Conservation (phyloP, 2,113 vertebrate species). For the Opisthocomus hoazin region DNA sequence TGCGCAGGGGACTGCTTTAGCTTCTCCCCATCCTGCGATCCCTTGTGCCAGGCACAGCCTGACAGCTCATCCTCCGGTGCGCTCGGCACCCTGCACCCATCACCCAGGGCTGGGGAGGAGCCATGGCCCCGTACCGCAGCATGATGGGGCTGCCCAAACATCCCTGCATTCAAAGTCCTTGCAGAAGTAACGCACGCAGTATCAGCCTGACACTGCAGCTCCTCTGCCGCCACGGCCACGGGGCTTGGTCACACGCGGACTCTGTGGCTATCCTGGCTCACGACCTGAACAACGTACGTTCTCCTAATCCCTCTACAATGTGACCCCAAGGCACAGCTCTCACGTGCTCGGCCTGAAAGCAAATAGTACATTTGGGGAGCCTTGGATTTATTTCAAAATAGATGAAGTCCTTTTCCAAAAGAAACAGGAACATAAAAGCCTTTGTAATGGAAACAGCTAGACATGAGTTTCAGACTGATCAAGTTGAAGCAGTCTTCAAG, state of each 20-base stretch:
- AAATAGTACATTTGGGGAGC: slow-evolving; percentile 22
- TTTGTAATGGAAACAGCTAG: slow-evolving; percentile 35
- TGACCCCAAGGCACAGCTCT: not conserved
- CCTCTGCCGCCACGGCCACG: not conserved
- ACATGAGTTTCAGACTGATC: slow-evolving; percentile 38
- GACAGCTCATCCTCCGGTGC: not conserved
- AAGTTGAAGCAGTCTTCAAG: slow-evolving; percentile 28
- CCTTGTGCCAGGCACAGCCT: not conserved
- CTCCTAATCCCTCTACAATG: not conserved
- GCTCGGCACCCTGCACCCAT: not conserved
- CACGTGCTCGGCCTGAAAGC: not conserved
- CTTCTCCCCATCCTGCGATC: not conserved
- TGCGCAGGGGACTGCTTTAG: not conserved
- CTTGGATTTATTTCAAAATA: slow-evolving; percentile 45
- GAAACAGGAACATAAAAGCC: slow-evolving; percentile 41
- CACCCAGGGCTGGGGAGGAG: not conserved
- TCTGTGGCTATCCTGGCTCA: not conserved
- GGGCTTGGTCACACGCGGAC: not conserved
- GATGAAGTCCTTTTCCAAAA: slow-evolving; percentile 39
- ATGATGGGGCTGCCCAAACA: accelerated
- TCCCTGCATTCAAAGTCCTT: not conserved
- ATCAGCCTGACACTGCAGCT: not conserved
- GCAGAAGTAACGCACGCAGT: accelerated
- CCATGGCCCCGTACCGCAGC: not conserved
- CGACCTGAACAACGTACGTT: accelerated